phyloP scores from a whole-genome alignment of 2,888 invertebrate genomes.

The Caenorhabditis virilis region DNA sequence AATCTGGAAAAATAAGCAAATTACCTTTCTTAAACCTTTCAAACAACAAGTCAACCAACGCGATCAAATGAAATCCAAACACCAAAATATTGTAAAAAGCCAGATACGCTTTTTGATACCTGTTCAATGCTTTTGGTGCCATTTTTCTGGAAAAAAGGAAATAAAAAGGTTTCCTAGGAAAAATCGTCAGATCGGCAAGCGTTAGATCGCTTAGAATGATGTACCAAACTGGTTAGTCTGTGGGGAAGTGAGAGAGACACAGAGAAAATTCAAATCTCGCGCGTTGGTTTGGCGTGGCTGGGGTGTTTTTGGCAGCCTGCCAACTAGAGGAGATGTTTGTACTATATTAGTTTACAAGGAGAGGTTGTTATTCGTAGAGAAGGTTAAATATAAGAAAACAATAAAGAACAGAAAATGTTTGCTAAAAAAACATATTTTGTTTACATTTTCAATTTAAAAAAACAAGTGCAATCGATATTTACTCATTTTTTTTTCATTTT shows the following conservation, averaged over 20 bases:
- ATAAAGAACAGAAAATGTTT: too few relatives aligned
- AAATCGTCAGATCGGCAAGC: not conserved
- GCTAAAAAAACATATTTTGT: too few relatives aligned
- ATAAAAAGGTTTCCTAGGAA: not conserved
- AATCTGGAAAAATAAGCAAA: not conserved
- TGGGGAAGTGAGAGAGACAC: not conserved
- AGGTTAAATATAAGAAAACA: too few relatives aligned
- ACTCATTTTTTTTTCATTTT: too few relatives aligned
- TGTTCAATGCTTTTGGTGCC: not conserved
- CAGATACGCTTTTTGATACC: not conserved
- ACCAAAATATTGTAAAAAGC: not conserved
- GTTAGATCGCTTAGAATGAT: not conserved
- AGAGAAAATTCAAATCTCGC: too few relatives aligned
- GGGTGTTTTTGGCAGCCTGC: not conserved
- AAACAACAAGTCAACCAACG: not conserved
- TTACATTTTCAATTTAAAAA: too few relatives aligned
- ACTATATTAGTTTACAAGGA: too few relatives aligned
- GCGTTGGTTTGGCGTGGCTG: too few relatives aligned
- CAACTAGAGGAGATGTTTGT: not conserved
- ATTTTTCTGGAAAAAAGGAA: not conserved
- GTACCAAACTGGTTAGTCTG: not conserved
- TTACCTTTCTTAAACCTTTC: constrained; percentile 6
- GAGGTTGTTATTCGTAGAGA: too few relatives aligned
- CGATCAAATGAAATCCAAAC: not conserved
- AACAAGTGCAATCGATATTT: too few relatives aligned